A percentile compares a stretch with the other conserved stretches of the same genome.
Conservation (phyloP, 2,113 vertebrate species). For the Phocoena phocoena region DNA sequence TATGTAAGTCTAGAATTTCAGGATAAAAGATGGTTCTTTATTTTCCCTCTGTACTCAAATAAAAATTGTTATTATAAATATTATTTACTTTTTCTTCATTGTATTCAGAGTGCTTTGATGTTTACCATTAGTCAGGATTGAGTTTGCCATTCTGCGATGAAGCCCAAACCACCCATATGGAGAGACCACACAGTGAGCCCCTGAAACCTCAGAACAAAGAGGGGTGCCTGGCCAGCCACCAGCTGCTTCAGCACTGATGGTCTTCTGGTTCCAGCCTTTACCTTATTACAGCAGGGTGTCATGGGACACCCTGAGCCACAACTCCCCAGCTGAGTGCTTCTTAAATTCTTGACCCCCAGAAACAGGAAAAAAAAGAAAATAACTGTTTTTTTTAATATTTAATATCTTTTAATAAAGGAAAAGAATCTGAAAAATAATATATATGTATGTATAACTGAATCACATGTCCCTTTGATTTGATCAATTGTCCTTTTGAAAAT, state of each 20-base stretch:
- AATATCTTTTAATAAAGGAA: no score
- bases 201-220: neutral
- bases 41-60: neutral
- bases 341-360: neutral
- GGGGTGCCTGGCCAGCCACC: neutral
- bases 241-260: neutral
- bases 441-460: no score
- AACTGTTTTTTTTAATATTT: neutral
- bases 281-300: neutral
- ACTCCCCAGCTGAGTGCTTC: neutral
- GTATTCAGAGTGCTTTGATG: neutral
- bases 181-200: neutral
- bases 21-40: neutral
- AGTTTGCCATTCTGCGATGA: neutral
- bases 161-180: neutral
- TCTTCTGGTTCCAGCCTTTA: neutral
- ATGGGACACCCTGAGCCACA: neutral
- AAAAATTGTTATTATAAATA: neutral
- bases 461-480: no score
- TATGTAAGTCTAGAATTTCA: constrained; percentile 7
- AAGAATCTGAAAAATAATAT: no score
- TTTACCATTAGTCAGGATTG: neutral
- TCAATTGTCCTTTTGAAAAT: no score
- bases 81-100: neutral
- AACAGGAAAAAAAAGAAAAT: neutral